These are phyloP conservation scores for Tetropium fuscum DNA, from an alignment of 2,888 invertebrate species.

Conservation along the genomic window DNA sequence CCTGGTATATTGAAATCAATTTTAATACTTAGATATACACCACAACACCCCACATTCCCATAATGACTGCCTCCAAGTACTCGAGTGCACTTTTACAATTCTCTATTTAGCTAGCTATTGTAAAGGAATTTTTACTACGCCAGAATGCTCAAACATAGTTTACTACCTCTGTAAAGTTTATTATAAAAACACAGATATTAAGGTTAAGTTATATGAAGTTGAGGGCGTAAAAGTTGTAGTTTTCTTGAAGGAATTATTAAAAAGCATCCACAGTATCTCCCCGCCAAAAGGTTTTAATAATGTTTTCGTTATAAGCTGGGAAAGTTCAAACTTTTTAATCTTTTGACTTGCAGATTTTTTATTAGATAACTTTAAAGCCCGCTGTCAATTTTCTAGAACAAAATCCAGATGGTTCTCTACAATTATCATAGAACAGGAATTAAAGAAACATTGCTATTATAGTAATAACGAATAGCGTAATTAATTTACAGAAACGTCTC, in stretches of 20 bases:
- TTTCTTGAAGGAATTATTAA: conserved; percentile 40
- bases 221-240: conserved; percentile 33
- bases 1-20: too few relatives aligned
- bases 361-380: conserved; percentile 40
- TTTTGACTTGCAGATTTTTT: conserved; percentile 42
- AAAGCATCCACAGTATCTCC: conserved; percentile 39
- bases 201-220: conserved; percentile 22
- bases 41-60: too few relatives aligned
- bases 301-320: conserved; percentile 33
- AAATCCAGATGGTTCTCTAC: conserved; percentile 38
- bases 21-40: too few relatives aligned
- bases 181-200: conserved; percentile 9
- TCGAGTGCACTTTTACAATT: too few relatives aligned
- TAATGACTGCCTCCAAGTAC: too few relatives aligned
- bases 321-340: conserved; percentile 41
- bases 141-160: neutral
- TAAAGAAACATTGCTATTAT: too few relatives aligned
- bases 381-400: conserved; percentile 26
- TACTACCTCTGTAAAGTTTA: neutral
- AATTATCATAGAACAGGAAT: neutral
- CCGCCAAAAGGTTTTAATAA: conserved; percentile 41
- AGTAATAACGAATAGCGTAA: too few relatives aligned
- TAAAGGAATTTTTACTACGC: too few relatives aligned
- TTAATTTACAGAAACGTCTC: too few relatives aligned
- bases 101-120: neutral